Conservation (phyloP, 1,140 invertebrate genomes). For the Leptopilina clavipes region DNA sequence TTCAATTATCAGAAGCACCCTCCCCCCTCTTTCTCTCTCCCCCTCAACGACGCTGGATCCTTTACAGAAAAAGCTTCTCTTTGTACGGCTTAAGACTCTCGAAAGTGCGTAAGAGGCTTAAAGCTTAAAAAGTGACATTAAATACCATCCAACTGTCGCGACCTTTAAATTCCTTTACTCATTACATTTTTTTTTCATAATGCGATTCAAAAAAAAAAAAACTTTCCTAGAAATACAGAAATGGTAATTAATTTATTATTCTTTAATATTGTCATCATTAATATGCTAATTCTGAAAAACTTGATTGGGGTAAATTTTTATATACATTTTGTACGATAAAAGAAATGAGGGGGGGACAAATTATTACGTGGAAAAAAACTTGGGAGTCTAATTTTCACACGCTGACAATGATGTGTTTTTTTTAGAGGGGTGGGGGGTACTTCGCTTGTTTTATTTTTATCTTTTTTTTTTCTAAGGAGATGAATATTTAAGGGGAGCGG, state of each 20-base stretch:
- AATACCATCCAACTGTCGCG: constrained; percentile 58
- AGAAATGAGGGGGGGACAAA: constrained; percentile 3
- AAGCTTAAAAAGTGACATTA: constrained; percentile 69
- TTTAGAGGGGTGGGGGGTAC: not conserved
- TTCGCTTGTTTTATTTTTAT: constrained; percentile 70
- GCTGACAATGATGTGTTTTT: constrained; percentile 21
- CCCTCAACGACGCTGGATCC: constrained; percentile 54
- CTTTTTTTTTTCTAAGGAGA: constrained; percentile 66
- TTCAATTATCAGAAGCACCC: constrained; percentile 72
- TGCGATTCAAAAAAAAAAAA: too few species aligned
- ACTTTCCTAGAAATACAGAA: too few species aligned
- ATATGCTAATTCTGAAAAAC: not conserved
- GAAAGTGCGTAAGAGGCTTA: constrained; percentile 72
- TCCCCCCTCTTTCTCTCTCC: too few species aligned
- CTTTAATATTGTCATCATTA: not conserved
- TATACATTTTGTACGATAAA: too few species aligned
- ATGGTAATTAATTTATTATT: too few species aligned
- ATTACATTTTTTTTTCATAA: not conserved
- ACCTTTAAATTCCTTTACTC: constrained; percentile 48
- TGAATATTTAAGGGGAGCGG: constrained; percentile 70
- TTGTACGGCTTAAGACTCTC: constrained; percentile 72
- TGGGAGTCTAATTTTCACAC: constrained; percentile 11
- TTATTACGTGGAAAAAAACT: too few species aligned
- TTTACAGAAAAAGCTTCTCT: constrained; percentile 67
- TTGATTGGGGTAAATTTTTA: not conserved